Conservation (phyloP, 2,888 invertebrate species). For the Cancer borealis region DNA sequence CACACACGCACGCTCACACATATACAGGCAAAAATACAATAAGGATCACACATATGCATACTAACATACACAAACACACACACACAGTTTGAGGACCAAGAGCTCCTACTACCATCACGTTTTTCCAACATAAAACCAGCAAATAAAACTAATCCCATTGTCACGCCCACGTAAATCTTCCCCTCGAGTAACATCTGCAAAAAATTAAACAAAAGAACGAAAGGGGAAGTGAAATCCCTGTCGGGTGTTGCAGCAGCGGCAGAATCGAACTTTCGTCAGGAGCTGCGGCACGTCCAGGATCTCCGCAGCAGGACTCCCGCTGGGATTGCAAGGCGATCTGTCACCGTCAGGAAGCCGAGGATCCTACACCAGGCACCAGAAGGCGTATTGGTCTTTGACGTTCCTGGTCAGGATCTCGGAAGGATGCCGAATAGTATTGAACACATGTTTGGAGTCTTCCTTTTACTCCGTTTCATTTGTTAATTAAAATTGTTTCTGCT, state of each 20-base stretch:
- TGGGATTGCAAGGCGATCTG: slow-evolving; percentile 14
- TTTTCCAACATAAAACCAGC: too few species aligned
- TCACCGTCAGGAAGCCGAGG: slow-evolving; percentile 5
- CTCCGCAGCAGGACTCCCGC: neutral
- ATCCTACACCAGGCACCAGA: neutral
- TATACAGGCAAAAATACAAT: too few species aligned
- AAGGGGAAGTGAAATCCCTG: neutral
- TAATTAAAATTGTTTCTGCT: neutral
- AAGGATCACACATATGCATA: neutral
- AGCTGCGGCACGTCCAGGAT: neutral
- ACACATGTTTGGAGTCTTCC: too few species aligned
- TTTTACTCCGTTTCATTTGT: neutral
- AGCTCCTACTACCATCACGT: neutral
- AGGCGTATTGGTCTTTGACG: neutral
- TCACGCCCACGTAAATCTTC: neutral
- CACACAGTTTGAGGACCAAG: neutral
- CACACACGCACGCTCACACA: neutral
- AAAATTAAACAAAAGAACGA: neutral
- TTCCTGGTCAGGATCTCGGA: neutral
- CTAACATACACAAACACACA: neutral
- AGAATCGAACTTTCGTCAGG: neutral
- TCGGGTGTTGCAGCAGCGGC: neutral
- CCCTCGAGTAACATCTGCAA: neutral
- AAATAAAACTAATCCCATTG: neutral
- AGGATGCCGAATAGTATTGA: neutral